Evolutionary conservation across 2,113 vertebrate species (phyloP).

Genomic region (Morone saxatilis): DNA sequence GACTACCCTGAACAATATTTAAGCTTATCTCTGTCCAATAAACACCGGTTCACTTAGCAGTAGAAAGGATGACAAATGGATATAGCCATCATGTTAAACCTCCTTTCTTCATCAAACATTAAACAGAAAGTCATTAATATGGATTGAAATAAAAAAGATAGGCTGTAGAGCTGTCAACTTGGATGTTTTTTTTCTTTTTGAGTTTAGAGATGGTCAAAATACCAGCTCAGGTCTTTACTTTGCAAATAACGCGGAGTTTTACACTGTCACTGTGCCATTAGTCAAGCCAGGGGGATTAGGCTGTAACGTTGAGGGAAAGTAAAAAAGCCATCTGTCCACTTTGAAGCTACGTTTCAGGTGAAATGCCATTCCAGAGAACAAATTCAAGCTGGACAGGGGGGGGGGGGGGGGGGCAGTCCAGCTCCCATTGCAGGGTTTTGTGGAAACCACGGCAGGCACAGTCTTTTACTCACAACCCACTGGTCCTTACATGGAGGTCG

Average conservation of each 20-base stretch:
- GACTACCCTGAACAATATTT: background rate
- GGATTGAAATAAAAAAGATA: slow-evolving; percentile 19
- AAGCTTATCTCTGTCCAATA: background rate
- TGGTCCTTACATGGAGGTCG: background rate
- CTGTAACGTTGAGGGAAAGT: slow-evolving; percentile 36
- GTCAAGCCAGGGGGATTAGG: slow-evolving; percentile 27
- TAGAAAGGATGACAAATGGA: background rate
- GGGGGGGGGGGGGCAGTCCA: slow-evolving; percentile 9
- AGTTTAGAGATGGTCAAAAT: slow-evolving; percentile 27
- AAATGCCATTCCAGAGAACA: slow-evolving; percentile 49
- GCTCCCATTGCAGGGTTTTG: slow-evolving; percentile 34
- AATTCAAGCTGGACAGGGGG: slow-evolving; percentile 39
- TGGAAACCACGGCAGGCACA: slow-evolving; percentile 15
- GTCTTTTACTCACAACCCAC: slow-evolving; percentile 29
- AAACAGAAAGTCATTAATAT: slow-evolving; percentile 28
- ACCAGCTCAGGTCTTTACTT: slow-evolving; percentile 66
- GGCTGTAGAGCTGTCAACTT: background rate
- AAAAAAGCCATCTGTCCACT: slow-evolving; percentile 65
- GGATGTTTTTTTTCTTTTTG: slow-evolving; percentile 2
- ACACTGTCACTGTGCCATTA: slow-evolving; percentile 63
- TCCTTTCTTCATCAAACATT: slow-evolving; percentile 44
- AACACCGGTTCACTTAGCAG: background rate
- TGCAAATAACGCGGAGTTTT: slow-evolving; percentile 36
- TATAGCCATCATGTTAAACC: slow-evolving; percentile 5
- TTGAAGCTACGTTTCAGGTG: slow-evolving; percentile 59